A percentile compares a stretch with the other conserved stretches of the same genome.
Evolutionary conservation across 2,113 vertebrate genomes (phyloP).

Genomic region (Microcebus jonahi): DNA sequence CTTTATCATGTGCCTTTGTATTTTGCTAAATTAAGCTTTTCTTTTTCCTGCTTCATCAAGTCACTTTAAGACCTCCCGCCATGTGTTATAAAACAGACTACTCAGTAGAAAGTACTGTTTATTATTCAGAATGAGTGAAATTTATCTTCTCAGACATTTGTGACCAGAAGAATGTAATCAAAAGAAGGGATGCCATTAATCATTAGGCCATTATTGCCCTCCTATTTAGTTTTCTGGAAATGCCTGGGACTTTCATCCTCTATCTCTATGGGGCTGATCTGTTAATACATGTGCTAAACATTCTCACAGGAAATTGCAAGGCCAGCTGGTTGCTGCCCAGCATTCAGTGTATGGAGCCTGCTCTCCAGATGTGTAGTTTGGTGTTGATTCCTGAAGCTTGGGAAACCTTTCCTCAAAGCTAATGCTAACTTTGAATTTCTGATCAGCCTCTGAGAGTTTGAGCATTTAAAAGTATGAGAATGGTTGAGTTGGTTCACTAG

Average conservation of each 20-base stretch:
- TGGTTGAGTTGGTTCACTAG: background rate
- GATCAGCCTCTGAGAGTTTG: background rate
- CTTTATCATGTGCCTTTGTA: background rate
- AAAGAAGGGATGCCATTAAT: background rate
- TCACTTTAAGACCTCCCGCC: background rate
- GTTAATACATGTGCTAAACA: background rate
- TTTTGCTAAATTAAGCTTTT: background rate
- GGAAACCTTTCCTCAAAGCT: background rate
- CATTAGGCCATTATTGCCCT: background rate
- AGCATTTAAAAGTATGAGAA: background rate
- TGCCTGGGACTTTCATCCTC: background rate
- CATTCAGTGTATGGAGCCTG: background rate
- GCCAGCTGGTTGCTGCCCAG: background rate
- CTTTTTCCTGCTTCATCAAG: background rate
- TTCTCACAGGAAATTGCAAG: background rate
- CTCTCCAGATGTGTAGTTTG: background rate
- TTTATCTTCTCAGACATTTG: constrained; percentile 15
- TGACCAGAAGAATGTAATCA: background rate
- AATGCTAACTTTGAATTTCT: background rate
- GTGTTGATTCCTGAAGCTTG: background rate
- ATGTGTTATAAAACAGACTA: background rate
- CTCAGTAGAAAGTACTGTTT: background rate
- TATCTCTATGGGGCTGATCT: background rate
- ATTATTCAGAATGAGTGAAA: background rate
- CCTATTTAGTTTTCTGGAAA: background rate